Conservation (phyloP, 2,797 vertebrate species). For the Helicolenus hilgendorfi region DNA sequence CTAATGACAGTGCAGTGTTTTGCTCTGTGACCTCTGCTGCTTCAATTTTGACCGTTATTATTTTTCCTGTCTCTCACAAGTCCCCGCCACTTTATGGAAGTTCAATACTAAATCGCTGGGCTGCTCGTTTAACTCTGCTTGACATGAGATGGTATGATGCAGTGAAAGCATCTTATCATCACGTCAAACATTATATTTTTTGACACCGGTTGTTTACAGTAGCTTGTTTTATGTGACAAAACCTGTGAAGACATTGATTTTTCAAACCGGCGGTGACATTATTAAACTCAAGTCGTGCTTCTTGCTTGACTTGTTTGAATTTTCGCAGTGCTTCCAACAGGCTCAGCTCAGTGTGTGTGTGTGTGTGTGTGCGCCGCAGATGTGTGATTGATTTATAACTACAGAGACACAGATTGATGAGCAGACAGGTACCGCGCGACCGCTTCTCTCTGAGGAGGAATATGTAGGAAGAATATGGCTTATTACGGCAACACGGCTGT, state of each 20-base stretch:
- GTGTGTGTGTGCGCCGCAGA: not conserved
- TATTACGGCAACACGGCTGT: constrained; percentile 51
- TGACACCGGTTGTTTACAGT: constrained; percentile 5
- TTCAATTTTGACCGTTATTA: not conserved
- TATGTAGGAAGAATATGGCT: constrained; percentile 25
- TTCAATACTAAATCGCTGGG: not conserved
- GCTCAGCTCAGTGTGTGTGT: not conserved
- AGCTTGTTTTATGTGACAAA: constrained; percentile 16
- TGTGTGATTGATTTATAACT: constrained; percentile 63
- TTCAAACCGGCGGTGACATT: not conserved
- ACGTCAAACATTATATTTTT: not conserved
- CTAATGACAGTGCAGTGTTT: not conserved
- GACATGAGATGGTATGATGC: not conserved
- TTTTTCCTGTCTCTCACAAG: not conserved
- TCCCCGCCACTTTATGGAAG: not conserved
- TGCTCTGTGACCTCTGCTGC: not conserved
- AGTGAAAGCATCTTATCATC: not conserved
- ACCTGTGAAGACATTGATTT: constrained; percentile 24
- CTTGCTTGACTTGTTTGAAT: constrained; percentile 25
- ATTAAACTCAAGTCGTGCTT: constrained; percentile 9
- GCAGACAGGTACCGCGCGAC: constrained; percentile 30
- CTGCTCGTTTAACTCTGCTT: not conserved
- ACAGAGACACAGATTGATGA: constrained; percentile 58
- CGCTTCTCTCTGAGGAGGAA: constrained; percentile 23
- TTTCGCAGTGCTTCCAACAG: not conserved